A percentile compares a stretch with the other conserved stretches of the same genome.
Evolutionary conservation across 2,888 invertebrate species (phyloP).

Genomic region (Acholoe squamosa): DNA sequence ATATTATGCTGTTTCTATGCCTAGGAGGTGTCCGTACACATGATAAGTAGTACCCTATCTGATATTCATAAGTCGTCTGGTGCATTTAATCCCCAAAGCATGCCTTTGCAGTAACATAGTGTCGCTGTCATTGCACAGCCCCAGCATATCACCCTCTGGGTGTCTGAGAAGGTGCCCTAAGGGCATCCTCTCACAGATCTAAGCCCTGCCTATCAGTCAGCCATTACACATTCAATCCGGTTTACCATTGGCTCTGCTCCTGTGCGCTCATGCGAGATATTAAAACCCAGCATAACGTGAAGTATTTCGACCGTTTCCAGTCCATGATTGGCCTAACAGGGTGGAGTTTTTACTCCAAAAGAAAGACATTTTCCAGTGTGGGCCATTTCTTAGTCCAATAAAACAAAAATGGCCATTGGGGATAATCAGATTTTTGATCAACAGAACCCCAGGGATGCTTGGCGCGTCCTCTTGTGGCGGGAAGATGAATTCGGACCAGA

Average conservation of each 20-base stretch:
- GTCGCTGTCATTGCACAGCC: not conserved
- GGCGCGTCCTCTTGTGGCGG: not conserved
- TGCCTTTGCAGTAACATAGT: no score
- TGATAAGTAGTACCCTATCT: no score
- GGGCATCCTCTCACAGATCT: not conserved
- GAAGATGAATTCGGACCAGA: slow-evolving; percentile 40
- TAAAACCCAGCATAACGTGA: slow-evolving; percentile 39
- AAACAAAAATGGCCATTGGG: not conserved
- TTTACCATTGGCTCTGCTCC: slow-evolving; percentile 5
- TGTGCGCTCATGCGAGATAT: slow-evolving; percentile 29
- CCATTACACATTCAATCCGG: slow-evolving; percentile 35
- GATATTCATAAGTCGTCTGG: no score
- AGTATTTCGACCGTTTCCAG: slow-evolving; percentile 4
- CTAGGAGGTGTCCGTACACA: no score
- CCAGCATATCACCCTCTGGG: not conserved
- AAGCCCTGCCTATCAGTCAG: not conserved
- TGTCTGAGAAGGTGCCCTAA: not conserved
- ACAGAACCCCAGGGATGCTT: slow-evolving; percentile 12
- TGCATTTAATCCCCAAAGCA: no score
- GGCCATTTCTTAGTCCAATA: not conserved
- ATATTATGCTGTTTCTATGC: no score
- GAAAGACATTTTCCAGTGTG: not conserved
- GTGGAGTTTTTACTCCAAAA: not conserved
- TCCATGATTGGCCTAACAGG: not conserved
- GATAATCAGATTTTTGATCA: slow-evolving; percentile 44